Evolutionary conservation across 2,888 invertebrate genomes (phyloP), one percentile per base, ranked within the genome.

Genomic region (Muschampia plurimacula): DNA sequence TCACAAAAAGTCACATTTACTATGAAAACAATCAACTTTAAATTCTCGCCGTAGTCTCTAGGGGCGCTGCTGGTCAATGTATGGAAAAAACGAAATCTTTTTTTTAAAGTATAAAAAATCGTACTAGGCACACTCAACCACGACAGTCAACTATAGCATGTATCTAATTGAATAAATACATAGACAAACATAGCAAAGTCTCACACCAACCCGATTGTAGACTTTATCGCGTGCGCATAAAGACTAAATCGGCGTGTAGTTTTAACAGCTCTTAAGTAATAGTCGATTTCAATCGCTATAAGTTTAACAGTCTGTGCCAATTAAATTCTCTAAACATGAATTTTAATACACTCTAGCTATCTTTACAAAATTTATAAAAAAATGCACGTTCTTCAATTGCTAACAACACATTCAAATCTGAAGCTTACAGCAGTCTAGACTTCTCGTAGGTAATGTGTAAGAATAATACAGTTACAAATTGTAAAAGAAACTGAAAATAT

Each of bases 321-420:
- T 67, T 44, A 72, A 55, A 72, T 72, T 72, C 55, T 67, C 71
- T 71, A 66, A 71, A 71, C 66, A 71, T 71, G 71, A 36, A 46
- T 8, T 49, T 4, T 62, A 12, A 49, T 5, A 49, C 1, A n/a
- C 49, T n/a, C 10, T 52, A 52, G 15, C 52, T 52, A 15, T 2
- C n/a, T 52, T 52, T 52, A 15, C n/a, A 52, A 46, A 46, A 46
- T 3, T 41, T 46, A 12, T 12, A 12, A 12, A 46, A 46, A 12
- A 46, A 46, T 9, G 3, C 4, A 46, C 12, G 12, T 41, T 41
- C 0, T 41, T 41, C 8, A 41, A 32, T 0, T 4, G 32, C 32
- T 32, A 32, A 32, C 32, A 32, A 32, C 32, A 32, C 32, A 32
- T 32, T 32, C 32, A 22, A 32, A 32, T 32, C 32, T 32, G 32